Evolutionary conservation across 53 echinoderm and acorn worm species (phyloP).

Genomic region (Pentamera pediparva): DNA sequence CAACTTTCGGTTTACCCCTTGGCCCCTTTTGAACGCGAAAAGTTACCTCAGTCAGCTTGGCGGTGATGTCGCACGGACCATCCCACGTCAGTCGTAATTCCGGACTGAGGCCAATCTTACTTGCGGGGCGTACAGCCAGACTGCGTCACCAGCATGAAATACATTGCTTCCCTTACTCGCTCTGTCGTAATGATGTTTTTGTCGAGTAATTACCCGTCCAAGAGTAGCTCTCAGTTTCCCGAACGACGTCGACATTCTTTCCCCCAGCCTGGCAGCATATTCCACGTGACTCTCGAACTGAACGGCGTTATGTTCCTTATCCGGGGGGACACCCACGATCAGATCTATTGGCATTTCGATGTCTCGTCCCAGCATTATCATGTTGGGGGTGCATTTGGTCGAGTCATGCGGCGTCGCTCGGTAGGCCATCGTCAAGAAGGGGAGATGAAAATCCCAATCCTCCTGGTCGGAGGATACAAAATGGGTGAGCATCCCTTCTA

Average conservation of each 20-base stretch:
- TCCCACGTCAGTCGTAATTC: neutral
- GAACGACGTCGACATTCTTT: neutral
- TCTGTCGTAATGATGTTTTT: neutral
- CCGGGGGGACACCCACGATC: neutral
- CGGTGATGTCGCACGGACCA: neutral
- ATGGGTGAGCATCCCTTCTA: neutral
- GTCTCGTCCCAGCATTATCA: slow-evolving; percentile 5
- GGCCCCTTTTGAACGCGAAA: neutral
- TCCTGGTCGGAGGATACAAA: neutral
- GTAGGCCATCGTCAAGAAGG: neutral
- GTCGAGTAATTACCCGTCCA: neutral
- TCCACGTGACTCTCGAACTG: neutral
- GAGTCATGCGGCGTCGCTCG: neutral
- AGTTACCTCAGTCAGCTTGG: neutral
- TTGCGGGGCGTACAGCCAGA: neutral
- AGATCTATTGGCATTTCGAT: neutral
- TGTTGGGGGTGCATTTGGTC: neutral
- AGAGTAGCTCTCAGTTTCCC: neutral
- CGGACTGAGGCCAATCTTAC: neutral
- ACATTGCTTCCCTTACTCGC: neutral
- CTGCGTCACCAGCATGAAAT: neutral
- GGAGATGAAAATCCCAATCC: neutral
- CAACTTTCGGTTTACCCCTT: neutral
- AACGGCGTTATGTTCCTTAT: neutral
- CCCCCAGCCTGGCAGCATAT: neutral